A percentile compares a stretch with the other conserved stretches of the same genome.
Conservation (phyloP, 2,797 vertebrate genomes). For the Meda fulgida region DNA sequence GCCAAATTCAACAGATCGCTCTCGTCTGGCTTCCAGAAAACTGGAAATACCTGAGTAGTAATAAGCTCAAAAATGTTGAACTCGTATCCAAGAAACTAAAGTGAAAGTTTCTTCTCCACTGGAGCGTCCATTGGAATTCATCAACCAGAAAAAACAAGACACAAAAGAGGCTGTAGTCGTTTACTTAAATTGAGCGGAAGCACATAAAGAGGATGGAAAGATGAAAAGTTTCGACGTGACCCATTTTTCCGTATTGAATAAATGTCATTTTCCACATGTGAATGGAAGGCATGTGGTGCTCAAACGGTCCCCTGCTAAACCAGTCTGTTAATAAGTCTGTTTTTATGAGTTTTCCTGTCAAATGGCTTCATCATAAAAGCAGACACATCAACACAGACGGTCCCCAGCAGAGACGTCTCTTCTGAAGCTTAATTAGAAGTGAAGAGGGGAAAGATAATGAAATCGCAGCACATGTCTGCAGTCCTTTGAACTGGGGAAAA, state of each 20-base stretch:
- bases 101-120: background rate
- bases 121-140: background rate
- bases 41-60: background rate
- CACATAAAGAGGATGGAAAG: constrained; percentile 35
- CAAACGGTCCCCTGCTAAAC: constrained; percentile 72
- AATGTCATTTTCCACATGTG: constrained; percentile 62
- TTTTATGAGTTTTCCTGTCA: constrained; percentile 70
- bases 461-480: constrained; percentile 58
- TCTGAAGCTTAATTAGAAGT: constrained; percentile 68
- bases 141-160: constrained; percentile 2
- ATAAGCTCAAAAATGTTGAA: background rate
- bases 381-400: constrained; percentile 66
- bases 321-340: constrained; percentile 72
- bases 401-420: constrained; percentile 60
- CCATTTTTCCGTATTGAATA: constrained; percentile 52
- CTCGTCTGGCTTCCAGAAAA: background rate
- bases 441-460: constrained; percentile 63
- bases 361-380: constrained; percentile 70
- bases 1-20: background rate
- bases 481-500: constrained; percentile 58
- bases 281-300: constrained; percentile 73
- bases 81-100: background rate
- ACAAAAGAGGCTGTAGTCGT: background rate
- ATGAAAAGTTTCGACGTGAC: constrained; percentile 46
- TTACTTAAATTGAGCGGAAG: constrained; percentile 10